A percentile compares a stretch with the other conserved stretches of the same genome.
Conservation (phyloP, 2,113 vertebrate species). For the Todiramphus saurophagus region DNA sequence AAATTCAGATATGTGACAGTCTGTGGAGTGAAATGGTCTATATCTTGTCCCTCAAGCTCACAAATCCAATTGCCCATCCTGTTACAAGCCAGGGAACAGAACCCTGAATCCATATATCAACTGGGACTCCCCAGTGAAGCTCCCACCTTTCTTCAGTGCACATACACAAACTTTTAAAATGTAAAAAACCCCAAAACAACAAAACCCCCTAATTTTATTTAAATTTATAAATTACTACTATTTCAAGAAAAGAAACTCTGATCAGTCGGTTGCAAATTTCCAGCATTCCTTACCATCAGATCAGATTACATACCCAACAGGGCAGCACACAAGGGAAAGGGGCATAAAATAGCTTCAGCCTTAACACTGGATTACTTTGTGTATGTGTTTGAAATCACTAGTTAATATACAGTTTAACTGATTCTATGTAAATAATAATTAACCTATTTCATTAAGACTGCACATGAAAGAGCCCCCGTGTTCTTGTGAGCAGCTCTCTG, state of each 20-base stretch:
- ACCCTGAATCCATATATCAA: neutral
- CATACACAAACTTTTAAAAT: neutral
- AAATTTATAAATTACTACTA: neutral
- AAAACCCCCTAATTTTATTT: neutral
- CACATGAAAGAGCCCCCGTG: neutral
- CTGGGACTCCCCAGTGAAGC: too few relatives aligned
- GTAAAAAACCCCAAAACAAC: rapidly evolving
- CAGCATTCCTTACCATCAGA: neutral
- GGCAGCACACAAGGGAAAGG: neutral
- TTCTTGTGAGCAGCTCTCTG: neutral
- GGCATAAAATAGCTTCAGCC: neutral
- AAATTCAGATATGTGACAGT: neutral
- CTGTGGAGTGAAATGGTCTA: neutral
- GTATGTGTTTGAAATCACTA: neutral
- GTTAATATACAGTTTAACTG: neutral
- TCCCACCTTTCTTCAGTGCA: neutral
- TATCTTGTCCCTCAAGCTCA: neutral
- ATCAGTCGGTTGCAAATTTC: neutral
- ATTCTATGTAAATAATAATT: neutral
- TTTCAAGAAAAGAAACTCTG: neutral
- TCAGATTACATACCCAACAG: neutral
- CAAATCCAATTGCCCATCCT: neutral
- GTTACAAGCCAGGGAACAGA: neutral
- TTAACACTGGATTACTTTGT: neutral
- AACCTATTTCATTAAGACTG: neutral